Percentiles rank a stretch among this genome's conserved stretches.
These are phyloP conservation scores for Calameuta pallipes DNA, from an alignment of 2,888 invertebrate genomes.

Conservation along the genomic window DNA sequence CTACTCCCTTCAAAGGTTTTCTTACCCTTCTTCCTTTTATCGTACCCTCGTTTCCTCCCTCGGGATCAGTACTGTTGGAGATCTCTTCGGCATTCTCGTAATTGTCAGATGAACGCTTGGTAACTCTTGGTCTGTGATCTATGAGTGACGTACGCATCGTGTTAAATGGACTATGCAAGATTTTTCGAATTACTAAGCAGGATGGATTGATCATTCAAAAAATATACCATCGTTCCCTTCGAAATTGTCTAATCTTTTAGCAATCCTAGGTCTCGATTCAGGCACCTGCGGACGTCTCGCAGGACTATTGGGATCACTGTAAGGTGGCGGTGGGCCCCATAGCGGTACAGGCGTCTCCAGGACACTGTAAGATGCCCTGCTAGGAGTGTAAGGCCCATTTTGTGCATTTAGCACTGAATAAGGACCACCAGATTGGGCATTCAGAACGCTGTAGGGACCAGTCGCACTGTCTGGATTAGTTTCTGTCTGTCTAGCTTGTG, in stretches of 20 bases:
- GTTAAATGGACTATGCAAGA: neutral
- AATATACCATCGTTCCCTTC: slow-evolving; percentile 52
- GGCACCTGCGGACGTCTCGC: slow-evolving; percentile 68
- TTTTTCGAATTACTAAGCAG: neutral
- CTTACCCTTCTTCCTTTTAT: slow-evolving; percentile 66
- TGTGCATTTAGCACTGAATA: slow-evolving; percentile 53
- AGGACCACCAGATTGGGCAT: slow-evolving; percentile 52
- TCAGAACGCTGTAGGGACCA: slow-evolving; percentile 72
- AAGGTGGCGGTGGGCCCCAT: slow-evolving; percentile 92
- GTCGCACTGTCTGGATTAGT: slow-evolving; percentile 43
- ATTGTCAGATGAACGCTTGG: slow-evolving; percentile 51
- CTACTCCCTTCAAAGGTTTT: slow-evolving; percentile 75
- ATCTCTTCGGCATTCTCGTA: slow-evolving; percentile 62
- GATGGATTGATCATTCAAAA: neutral
- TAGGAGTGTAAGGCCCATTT: slow-evolving; percentile 52
- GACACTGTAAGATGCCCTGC: slow-evolving; percentile 59
- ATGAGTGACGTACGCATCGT: neutral
- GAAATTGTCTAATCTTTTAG: slow-evolving; percentile 68
- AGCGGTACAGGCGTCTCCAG: slow-evolving; percentile 64
- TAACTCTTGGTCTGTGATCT: slow-evolving; percentile 23
- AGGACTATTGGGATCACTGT: slow-evolving; percentile 83
- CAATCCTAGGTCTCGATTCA: slow-evolving; percentile 64
- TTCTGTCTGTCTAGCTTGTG: slow-evolving; percentile 52
- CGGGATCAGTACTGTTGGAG: slow-evolving; percentile 54
- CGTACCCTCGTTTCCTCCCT: slow-evolving; percentile 53